Evolutionary conservation across 1,140 invertebrate genomes (phyloP).

Genomic region (Dendrolimus punctatus): DNA sequence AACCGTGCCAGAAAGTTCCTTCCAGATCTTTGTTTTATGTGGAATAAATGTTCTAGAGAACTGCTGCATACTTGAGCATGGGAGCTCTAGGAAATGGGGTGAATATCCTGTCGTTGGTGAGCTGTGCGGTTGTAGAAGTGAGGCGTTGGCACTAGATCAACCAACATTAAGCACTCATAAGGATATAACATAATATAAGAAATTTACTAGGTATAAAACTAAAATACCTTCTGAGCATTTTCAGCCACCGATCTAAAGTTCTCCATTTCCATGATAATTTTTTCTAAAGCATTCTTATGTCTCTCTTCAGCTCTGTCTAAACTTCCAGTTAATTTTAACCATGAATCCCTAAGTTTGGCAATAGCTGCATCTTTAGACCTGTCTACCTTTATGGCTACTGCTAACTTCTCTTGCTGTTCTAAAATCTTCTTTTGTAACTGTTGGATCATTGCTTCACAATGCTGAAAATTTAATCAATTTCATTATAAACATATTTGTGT

Average conservation of each 20-base stretch:
- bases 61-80: too few species aligned
- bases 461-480: slow-evolving; percentile 65
- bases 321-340: slow-evolving; percentile 43
- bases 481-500: too few species aligned
- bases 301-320: slow-evolving; percentile 51
- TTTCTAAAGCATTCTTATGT: slow-evolving; percentile 43
- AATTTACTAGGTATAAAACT: not conserved
- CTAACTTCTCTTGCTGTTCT: slow-evolving; percentile 84
- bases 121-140: too few species aligned
- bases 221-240: slow-evolving; percentile 52
- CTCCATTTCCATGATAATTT: slow-evolving; percentile 53
- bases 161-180: too few species aligned
- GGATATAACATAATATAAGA: too few species aligned
- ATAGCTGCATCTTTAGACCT: slow-evolving; percentile 81
- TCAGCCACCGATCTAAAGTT: slow-evolving; percentile 54
- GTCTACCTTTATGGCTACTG: slow-evolving; percentile 84
- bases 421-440: slow-evolving; percentile 80
- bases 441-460: slow-evolving; percentile 84
- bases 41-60: too few species aligned
- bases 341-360: slow-evolving; percentile 73
- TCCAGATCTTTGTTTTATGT: too few species aligned
- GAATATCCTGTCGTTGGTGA: too few species aligned
- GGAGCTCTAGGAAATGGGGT: too few species aligned
- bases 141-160: too few species aligned
- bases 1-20: too few species aligned